These are phyloP conservation scores for Drosophila serrata DNA, from an alignment of 1,140 invertebrate genomes.

Conservation along the genomic window DNA sequence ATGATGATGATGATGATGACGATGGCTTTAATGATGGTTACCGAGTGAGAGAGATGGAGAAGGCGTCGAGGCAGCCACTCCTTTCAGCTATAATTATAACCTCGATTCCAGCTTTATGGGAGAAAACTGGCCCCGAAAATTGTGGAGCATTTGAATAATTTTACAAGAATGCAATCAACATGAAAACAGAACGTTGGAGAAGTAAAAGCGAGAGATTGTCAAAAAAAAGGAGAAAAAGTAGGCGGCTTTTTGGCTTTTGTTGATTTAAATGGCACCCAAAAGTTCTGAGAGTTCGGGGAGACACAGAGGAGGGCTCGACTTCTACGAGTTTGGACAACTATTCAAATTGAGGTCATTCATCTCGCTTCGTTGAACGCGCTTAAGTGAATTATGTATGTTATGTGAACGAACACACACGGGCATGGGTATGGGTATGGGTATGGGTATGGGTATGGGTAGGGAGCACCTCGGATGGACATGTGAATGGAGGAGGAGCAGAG, in stretches of 20 bases:
- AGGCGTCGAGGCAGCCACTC: conserved; percentile 62
- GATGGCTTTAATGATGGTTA: conserved; percentile 21
- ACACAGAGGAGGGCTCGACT: conserved; percentile 22
- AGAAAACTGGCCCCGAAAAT: conserved; percentile 78
- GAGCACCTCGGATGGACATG: conserved; percentile 39
- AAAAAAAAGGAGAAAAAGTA: conserved; percentile 55
- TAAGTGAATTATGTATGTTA: conserved; percentile 83
- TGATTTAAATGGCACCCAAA: conserved; percentile 80
- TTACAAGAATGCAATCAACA: conserved; percentile 79
- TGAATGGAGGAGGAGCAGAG: conserved; percentile 29
- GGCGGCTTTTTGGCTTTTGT: conserved; percentile 66
- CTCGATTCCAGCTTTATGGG: conserved; percentile 63
- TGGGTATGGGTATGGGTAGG: not conserved
- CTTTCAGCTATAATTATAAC: conserved; percentile 77
- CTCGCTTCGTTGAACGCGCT: conserved; percentile 84
- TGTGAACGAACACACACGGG: conserved; percentile 42
- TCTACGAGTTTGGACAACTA: conserved; percentile 56
- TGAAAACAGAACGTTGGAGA: conserved; percentile 40
- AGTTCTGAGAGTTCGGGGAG: conserved; percentile 28
- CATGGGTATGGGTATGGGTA: not conserved
- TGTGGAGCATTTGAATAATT: conserved; percentile 82
- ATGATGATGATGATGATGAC: conserved; percentile 19
- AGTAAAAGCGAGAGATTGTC: conserved; percentile 60
- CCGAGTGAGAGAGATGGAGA: conserved; percentile 16
- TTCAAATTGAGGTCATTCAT: conserved; percentile 85